Evolutionary conservation across 1,140 invertebrate genomes (phyloP).

Genomic region (Cotesia glomerata): DNA sequence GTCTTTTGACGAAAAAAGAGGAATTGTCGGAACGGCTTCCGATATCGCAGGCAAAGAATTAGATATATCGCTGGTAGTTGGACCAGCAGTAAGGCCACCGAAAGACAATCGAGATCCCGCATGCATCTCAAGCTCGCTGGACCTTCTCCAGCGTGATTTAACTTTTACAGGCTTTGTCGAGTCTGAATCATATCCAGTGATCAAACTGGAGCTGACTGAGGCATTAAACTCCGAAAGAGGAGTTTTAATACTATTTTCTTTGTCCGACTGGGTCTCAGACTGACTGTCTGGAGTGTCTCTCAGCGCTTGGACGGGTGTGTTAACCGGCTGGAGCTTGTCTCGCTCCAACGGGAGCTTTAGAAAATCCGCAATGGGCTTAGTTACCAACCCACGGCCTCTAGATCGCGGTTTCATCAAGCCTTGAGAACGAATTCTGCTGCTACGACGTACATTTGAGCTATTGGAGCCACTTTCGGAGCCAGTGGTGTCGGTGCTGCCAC

Average conservation of each 20-base stretch:
- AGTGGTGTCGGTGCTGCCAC: conserved; percentile 59
- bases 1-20: conserved; percentile 10
- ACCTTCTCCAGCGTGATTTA: conserved; percentile 83
- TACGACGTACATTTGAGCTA: conserved; percentile 59
- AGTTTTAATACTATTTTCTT: conserved; percentile 50
- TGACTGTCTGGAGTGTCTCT: conserved; percentile 39
- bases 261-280: conserved; percentile 46
- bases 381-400: conserved; percentile 56
- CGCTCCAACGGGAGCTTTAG: conserved; percentile 38
- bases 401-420: conserved; percentile 58
- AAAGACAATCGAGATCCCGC: conserved; percentile 29
- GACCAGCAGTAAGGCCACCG: not conserved
- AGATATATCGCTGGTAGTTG: conserved; percentile 44
- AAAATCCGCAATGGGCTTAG: conserved; percentile 51
- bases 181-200: conserved; percentile 58
- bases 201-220: conserved; percentile 34
- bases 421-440: conserved; percentile 60
- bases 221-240: conserved; percentile 41
- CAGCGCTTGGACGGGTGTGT: not conserved
- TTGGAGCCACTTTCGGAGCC: conserved; percentile 60
- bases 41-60: conserved; percentile 52
- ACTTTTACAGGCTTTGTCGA: conserved; percentile 80
- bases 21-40: not conserved
- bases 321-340: not conserved
- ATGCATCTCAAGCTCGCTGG: conserved; percentile 81